Evolutionary conservation across 2,888 invertebrate genomes (phyloP).

Genomic region (Eristalinus sepulchralis): DNA sequence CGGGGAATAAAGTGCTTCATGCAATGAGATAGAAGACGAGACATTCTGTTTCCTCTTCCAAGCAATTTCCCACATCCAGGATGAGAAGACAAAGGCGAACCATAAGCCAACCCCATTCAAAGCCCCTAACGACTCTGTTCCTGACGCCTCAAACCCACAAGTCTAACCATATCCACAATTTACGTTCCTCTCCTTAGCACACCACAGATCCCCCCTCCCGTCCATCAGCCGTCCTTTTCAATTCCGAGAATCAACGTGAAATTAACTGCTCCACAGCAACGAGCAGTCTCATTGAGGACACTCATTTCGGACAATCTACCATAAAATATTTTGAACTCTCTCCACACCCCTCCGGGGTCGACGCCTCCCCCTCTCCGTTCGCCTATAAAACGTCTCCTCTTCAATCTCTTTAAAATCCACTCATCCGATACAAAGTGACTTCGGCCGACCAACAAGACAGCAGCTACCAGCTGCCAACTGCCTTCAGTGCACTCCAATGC

Average conservation of each 20-base stretch:
- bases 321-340: slow-evolving; percentile 36
- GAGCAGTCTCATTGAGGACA: slow-evolving; percentile 12
- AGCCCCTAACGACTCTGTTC: neutral
- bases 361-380: neutral
- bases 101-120: neutral
- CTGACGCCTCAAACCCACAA: neutral
- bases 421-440: slow-evolving; percentile 23
- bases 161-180: neutral
- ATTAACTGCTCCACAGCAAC: slow-evolving; percentile 40
- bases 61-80: neutral
- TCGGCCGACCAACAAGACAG: neutral
- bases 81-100: neutral
- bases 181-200: neutral
- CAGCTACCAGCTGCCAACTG: neutral
- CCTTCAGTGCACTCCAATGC: neutral
- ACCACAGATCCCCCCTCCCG: neutral
- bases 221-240: neutral
- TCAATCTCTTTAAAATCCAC: slow-evolving; percentile 36
- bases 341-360: too few relatives aligned
- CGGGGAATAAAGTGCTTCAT: neutral
- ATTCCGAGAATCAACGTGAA: slow-evolving; percentile 14
- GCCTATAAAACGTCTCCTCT: slow-evolving; percentile 16
- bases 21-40: neutral
- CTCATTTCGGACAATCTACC: slow-evolving; percentile 50
- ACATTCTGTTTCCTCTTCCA: neutral